Percentiles rank a stretch among this genome's conserved stretches.
Evolutionary conservation across 2,888 invertebrate genomes (phyloP).

Genomic region (Dione juno): DNA sequence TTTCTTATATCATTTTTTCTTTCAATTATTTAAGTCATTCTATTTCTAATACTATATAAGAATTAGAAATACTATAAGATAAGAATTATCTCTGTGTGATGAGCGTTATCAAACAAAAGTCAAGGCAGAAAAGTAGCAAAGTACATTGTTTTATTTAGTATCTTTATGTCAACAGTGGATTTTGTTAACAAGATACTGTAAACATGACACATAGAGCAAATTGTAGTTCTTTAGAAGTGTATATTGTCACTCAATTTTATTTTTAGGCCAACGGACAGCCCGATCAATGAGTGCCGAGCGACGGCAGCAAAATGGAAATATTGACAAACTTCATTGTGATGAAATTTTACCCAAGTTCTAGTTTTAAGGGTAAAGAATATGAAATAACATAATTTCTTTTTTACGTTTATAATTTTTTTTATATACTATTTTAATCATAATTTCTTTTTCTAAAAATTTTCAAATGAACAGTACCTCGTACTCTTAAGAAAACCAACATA

Average conservation of each 20-base stretch:
- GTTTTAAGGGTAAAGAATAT: not conserved
- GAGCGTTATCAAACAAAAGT: too few species aligned
- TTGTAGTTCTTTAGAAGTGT: conserved; percentile 39
- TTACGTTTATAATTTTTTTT: not conserved
- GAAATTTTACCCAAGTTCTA: not conserved
- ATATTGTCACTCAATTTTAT: conserved; percentile 64
- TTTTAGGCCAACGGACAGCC: conserved; percentile 65
- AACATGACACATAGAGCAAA: not conserved
- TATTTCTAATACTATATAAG: too few species aligned
- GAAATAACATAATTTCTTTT: not conserved
- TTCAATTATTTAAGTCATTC: too few species aligned
- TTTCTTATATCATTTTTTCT: too few species aligned
- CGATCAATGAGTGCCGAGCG: conserved; percentile 72
- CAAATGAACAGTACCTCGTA: too few species aligned
- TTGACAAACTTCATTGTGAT: conserved; percentile 70
- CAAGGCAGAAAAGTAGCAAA: too few species aligned
- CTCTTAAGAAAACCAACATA: too few species aligned
- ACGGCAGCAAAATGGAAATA: conserved; percentile 68
- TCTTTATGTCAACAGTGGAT: not conserved
- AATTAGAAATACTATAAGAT: too few species aligned
- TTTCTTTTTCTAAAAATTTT: too few species aligned
- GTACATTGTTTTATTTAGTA: too few species aligned
- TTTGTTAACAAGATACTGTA: not conserved
- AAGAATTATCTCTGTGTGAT: too few species aligned
- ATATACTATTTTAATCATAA: not conserved